These are phyloP conservation scores for Corythaeola cristata DNA, from an alignment of 2,113 vertebrate genomes.

Conservation along the genomic window DNA sequence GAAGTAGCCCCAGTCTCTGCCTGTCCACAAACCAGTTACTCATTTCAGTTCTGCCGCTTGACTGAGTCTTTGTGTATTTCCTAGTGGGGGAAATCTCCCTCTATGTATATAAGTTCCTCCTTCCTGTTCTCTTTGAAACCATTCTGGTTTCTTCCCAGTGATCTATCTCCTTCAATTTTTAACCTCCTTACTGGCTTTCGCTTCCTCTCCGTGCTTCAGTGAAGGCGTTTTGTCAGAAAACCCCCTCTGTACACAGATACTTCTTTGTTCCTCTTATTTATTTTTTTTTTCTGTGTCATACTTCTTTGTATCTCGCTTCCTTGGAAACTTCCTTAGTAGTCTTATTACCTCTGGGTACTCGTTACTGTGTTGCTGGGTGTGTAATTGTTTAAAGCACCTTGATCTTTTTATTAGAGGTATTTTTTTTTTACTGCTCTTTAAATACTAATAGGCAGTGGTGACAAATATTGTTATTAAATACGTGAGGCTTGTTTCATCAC, in stretches of 20 bases:
- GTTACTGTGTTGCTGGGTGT: slow-evolving; percentile 5
- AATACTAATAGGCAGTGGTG: slow-evolving; percentile 31
- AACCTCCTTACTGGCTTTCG: slow-evolving; percentile 46
- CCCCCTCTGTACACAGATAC: background rate
- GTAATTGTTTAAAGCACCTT: slow-evolving; percentile 40
- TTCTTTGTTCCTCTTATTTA: slow-evolving; percentile 37
- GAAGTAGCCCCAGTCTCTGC: slow-evolving; percentile 1
- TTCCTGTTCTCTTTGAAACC: slow-evolving; percentile 54
- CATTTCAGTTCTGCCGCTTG: slow-evolving; percentile 23
- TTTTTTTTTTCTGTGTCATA: background rate
- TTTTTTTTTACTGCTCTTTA: slow-evolving; percentile 32
- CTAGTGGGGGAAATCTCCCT: slow-evolving; percentile 2
- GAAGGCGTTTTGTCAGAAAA: slow-evolving; percentile 41
- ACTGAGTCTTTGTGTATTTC: background rate
- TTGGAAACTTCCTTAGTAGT: slow-evolving; percentile 45
- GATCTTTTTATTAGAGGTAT: slow-evolving; percentile 42
- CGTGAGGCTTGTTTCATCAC: background rate
- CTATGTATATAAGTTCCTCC: slow-evolving; percentile 1
- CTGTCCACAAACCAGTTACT: slow-evolving; percentile 46
- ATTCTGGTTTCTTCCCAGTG: slow-evolving; percentile 52
- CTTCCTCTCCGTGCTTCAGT: slow-evolving; percentile 36
- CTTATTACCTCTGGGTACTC: slow-evolving; percentile 16
- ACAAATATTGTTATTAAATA: slow-evolving; percentile 38
- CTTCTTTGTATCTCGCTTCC: slow-evolving; percentile 24
- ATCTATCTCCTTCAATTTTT: slow-evolving; percentile 11